Conservation (phyloP, 2,888 invertebrate genomes). For the Eurois occulta region DNA sequence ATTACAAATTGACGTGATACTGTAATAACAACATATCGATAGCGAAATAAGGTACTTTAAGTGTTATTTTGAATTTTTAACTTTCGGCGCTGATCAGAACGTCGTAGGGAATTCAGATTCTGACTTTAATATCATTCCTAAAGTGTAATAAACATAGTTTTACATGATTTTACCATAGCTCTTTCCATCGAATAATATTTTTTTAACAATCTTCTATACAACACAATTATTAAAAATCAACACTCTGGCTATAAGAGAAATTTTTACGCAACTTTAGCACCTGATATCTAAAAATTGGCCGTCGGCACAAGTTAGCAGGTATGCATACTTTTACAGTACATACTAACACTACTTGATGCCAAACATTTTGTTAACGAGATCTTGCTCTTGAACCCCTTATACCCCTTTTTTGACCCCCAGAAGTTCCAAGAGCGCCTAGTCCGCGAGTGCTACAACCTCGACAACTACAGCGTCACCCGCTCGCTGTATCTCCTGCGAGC, state of each 20-base stretch:
- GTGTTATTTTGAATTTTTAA: background rate
- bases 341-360: no score
- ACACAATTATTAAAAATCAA: no score
- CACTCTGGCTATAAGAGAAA: no score
- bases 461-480: conserved; percentile 62
- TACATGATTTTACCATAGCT: background rate
- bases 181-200: background rate
- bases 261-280: no score
- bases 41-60: background rate
- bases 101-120: no score
- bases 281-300: no score
- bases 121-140: background rate
- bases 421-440: conserved; percentile 82
- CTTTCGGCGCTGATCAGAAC: no score
- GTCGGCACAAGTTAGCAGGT: no score
- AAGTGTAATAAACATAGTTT: background rate
- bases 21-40: background rate
- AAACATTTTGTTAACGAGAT: no score
- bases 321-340: no score
- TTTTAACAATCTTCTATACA: no score
- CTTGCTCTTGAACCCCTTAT: no score
- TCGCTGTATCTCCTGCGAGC: conserved; percentile 70
- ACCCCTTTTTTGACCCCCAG: conserved; percentile 65
- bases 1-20: background rate
- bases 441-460: conserved; percentile 77